These are phyloP conservation scores for Oreochromis niloticus DNA, from an alignment of 2,113 vertebrate species.

Conservation along the genomic window DNA sequence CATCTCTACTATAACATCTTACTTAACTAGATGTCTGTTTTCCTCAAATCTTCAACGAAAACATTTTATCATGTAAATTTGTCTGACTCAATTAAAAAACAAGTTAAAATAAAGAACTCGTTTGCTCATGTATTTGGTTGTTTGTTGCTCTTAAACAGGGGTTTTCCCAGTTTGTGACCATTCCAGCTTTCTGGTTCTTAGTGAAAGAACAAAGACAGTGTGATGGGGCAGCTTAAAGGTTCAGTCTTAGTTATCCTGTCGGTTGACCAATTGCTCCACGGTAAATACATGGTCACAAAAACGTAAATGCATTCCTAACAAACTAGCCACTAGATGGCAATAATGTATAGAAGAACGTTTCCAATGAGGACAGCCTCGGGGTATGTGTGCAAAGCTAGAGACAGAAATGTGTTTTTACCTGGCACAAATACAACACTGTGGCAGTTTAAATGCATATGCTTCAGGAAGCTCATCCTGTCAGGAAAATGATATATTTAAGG, in stretches of 20 bases:
- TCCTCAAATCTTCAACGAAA: background rate
- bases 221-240: background rate
- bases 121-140: background rate
- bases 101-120: background rate
- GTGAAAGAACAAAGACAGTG: background rate
- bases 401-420: background rate
- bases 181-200: background rate
- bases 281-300: background rate
- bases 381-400: background rate
- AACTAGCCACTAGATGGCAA: conserved; percentile 58
- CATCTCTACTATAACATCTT: background rate
- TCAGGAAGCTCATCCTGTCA: conserved; percentile 19
- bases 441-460: conserved; percentile 13
- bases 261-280: background rate
- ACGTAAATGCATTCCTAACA: background rate
- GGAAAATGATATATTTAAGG: conserved; percentile 2
- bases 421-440: conserved; percentile 14
- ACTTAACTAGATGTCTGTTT: background rate
- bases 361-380: background rate
- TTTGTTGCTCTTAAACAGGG: background rate
- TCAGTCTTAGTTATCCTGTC: background rate
- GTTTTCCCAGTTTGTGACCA: background rate
- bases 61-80: background rate
- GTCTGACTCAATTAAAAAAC: background rate
- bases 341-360: conserved; percentile 3